Conservation (phyloP, 2,888 invertebrate genomes). For the Enchytraeus crypticus region DNA sequence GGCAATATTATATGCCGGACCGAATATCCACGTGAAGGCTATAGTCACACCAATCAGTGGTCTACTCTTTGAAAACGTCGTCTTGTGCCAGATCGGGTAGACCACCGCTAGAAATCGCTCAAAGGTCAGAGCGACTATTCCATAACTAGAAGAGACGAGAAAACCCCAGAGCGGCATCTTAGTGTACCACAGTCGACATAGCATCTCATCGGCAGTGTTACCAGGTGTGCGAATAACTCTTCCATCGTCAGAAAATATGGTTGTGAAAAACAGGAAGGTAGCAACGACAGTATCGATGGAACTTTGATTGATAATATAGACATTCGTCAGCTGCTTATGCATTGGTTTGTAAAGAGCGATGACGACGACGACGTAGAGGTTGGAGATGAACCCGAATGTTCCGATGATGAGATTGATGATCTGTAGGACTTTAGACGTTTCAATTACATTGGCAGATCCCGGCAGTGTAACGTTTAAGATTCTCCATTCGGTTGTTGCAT, state of each 20-base stretch:
- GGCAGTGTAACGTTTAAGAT: too few relatives aligned
- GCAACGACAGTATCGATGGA: slow-evolving; percentile 13
- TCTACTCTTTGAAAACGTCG: neutral
- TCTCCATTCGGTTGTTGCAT: too few relatives aligned
- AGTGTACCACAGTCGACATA: slow-evolving; percentile 13
- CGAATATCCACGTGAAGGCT: neutral
- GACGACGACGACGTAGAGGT: slow-evolving; percentile 18
- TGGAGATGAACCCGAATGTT: slow-evolving; percentile 14
- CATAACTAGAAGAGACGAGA: slow-evolving; percentile 13
- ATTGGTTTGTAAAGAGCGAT: slow-evolving; percentile 10
- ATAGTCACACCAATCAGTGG: neutral
- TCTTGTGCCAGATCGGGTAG: neutral
- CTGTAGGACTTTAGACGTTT: too few relatives aligned
- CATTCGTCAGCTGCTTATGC: slow-evolving; percentile 14
- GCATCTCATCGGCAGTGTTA: slow-evolving; percentile 3
- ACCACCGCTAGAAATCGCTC: slow-evolving; percentile 15
- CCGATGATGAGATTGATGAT: too few relatives aligned
- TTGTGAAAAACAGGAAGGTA: slow-evolving; percentile 6
- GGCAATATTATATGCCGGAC: neutral
- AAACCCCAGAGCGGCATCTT: slow-evolving; percentile 8
- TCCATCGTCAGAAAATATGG: slow-evolving; percentile 5
- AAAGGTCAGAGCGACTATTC: slow-evolving; percentile 13
- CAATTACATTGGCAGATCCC: too few relatives aligned
- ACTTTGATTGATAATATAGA: slow-evolving; percentile 20
- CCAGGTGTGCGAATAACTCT: neutral